Evolutionary conservation across 1,140 invertebrate genomes (phyloP), one percentile per base, ranked within the genome.

Genomic region (Scylla paramamosain): DNA sequence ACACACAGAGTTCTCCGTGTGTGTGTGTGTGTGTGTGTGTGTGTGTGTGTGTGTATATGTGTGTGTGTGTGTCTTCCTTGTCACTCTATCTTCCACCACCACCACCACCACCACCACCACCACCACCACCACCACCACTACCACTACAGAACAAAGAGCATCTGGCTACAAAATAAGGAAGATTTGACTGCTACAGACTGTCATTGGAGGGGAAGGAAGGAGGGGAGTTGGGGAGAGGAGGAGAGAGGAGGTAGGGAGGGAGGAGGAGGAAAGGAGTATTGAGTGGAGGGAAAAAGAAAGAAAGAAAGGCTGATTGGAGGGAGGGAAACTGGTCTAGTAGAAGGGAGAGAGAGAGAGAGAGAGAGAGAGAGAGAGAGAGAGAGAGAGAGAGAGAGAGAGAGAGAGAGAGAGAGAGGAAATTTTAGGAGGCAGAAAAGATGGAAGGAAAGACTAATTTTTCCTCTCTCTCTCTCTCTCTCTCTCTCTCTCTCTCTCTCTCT

Each of bases 321-420:
- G 20, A 83, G 77, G 28, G 77, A 25, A 83, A 83, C 20, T n/a
- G 28, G 77, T n/a, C 20, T 29, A 83, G 77, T n/a, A 25, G 20
- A 83, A 83, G 20, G 28, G 77, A 83, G 77, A 83, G 77, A 25
- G 28, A 83, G 77, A 83, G 77, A 83, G 20, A 29, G 77, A 83
- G 77, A 83, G 77, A 83, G 20, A 83, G 77, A 29, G 77, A 29
- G 77, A 83, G 77, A 83, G 77, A 83, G 20, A 29, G 77, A 83
- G 77, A 83, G 77, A 83, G 20, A 83, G 77, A 83, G 77, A 29
- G 77, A 83, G 77, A 29, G 77, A 29, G 77, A 29, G 77, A 83
- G 77, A 29, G 77, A n/a, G 77, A 83, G 77, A 83, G 20, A 29
- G 77, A 83, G 7, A 83, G 77, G 28, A n/a, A 83, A 83, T 29